Conservation (phyloP, 2,888 invertebrate species). For the Hypsopygia costalis region DNA sequence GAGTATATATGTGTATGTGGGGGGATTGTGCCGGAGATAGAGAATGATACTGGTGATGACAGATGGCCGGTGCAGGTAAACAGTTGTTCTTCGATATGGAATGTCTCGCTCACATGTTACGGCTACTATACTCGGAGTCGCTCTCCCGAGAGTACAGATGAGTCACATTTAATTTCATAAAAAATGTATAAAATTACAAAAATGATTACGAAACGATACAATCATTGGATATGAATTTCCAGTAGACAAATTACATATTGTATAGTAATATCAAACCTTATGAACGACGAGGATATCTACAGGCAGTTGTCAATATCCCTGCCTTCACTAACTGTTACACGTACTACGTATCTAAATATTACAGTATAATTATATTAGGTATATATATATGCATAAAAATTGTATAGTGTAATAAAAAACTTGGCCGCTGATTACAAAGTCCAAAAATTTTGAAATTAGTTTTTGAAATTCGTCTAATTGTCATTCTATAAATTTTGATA, state of each 20-base stretch:
- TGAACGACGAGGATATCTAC: conserved; percentile 57
- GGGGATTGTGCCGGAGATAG: too few species aligned
- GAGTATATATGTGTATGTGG: too few species aligned
- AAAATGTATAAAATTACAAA: conserved; percentile 80
- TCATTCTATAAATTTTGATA: conserved; percentile 9
- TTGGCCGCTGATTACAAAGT: conserved; percentile 64
- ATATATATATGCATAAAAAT: conserved; percentile 74
- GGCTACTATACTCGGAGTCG: conserved; percentile 56
- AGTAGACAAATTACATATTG: conserved; percentile 56
- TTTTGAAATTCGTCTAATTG: conserved; percentile 1
- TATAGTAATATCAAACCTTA: conserved; percentile 74
- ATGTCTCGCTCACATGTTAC: conserved; percentile 73
- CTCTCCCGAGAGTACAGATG: conserved; percentile 57
- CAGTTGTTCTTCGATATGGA: conserved; percentile 67
- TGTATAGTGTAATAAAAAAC: conserved; percentile 71
- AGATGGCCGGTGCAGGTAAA: too few species aligned
- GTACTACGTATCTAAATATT: conserved; percentile 67
- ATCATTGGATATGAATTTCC: conserved; percentile 51
- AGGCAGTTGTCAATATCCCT: conserved; percentile 41
- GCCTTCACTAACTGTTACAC: conserved; percentile 60
- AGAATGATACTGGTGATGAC: too few species aligned
- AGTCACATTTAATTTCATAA: conserved; percentile 70
- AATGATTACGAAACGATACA: conserved; percentile 65
- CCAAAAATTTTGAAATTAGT: conserved; percentile 20
- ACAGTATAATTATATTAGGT: conserved; percentile 45